These are phyloP conservation scores for Steromphala cineraria DNA, from an alignment of 2,888 invertebrate genomes.

Conservation along the genomic window DNA sequence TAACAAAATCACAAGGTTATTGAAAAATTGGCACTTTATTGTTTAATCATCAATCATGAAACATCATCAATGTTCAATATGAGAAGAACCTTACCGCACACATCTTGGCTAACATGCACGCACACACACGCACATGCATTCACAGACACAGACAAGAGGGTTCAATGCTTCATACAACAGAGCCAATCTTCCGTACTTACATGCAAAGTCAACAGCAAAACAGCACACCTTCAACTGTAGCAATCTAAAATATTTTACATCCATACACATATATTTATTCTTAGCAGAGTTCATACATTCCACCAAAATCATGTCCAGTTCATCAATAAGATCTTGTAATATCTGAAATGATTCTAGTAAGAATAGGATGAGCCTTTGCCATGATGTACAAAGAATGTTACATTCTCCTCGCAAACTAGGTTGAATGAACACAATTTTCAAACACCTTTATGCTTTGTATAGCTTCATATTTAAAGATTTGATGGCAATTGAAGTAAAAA, in stretches of 20 bases:
- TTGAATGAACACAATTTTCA: no score
- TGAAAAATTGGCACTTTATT: slow-evolving; percentile 22
- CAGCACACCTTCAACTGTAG: background rate
- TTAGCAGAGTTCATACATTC: no score
- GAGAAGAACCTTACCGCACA: background rate
- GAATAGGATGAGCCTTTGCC: no score
- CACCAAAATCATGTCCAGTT: background rate
- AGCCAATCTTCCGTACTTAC: no score
- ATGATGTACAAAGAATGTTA: no score
- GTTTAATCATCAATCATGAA: background rate
- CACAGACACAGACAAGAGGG: background rate
- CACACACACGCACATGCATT: slow-evolving; percentile 7
- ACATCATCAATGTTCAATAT: no score
- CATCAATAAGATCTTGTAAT: background rate
- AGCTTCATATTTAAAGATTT: no score
- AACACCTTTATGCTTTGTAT: no score
- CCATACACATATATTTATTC: background rate
- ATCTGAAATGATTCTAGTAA: background rate
- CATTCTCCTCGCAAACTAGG: no score
- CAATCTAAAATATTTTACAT: background rate
- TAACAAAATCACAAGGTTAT: background rate
- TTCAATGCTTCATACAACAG: background rate
- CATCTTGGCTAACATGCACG: background rate
- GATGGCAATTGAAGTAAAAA: no score
- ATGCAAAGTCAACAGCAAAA: background rate